Conservation (phyloP, 2,797 vertebrate species). For the Acanthiza pusilla region DNA sequence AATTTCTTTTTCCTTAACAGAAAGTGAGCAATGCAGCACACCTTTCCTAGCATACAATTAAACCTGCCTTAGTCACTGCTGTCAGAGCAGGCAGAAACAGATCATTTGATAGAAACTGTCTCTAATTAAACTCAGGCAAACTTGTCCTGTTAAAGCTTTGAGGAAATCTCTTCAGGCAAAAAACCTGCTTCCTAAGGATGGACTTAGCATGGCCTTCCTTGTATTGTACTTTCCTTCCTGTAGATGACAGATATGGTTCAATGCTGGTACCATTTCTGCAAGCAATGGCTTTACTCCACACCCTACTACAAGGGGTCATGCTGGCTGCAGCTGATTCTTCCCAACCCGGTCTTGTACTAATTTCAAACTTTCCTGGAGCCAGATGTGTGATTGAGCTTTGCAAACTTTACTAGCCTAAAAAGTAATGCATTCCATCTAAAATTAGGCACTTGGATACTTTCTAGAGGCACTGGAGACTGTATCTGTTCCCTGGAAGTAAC, state of each 20-base stretch:
- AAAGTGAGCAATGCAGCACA: background rate
- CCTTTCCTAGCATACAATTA: background rate
- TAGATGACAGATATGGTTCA: background rate
- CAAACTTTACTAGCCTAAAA: background rate
- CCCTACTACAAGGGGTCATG: fast-evolving
- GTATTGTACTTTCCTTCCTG: slow-evolving; percentile 29
- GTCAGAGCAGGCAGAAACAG: background rate
- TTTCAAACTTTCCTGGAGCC: background rate
- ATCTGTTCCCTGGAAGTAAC: background rate
- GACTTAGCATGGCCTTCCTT: slow-evolving; percentile 5
- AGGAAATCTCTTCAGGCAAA: background rate
- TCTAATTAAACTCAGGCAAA: background rate
- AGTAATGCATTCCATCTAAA: background rate
- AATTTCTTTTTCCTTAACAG: background rate
- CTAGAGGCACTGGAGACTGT: background rate
- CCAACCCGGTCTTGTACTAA: background rate
- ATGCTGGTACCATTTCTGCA: background rate
- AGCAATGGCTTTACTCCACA: background rate
- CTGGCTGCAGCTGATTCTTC: background rate
- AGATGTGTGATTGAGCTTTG: background rate
- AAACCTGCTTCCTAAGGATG: background rate
- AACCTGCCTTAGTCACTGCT: background rate
- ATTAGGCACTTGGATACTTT: background rate
- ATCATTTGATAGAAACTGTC: background rate
- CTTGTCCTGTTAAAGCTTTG: background rate